These are phyloP conservation scores for Muricea muricata DNA, from an alignment of 92 coral and sea anemone species.

Conservation along the genomic window DNA sequence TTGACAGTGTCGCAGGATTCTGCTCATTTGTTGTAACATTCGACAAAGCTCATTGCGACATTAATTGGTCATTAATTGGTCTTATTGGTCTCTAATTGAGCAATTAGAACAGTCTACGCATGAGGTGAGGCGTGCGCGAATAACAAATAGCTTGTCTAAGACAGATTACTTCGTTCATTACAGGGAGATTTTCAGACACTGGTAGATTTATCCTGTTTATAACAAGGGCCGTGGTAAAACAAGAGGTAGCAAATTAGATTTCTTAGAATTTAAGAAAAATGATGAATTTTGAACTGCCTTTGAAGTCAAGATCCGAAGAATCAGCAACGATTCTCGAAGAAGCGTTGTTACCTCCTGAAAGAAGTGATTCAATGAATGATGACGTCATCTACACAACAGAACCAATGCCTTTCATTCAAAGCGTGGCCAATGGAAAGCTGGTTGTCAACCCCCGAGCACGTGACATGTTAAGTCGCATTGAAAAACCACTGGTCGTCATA, in stretches of 20 bases:
- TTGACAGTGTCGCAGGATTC: too few species aligned
- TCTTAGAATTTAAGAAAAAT: too few species aligned
- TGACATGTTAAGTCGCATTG: conserved; percentile 34
- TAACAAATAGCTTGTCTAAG: too few species aligned
- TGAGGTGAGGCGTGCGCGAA: too few species aligned
- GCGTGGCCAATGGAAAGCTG: conserved; percentile 29
- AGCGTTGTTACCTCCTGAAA: background rate
- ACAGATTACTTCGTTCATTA: too few species aligned
- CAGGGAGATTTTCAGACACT: too few species aligned
- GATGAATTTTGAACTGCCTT: background rate
- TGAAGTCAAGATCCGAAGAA: background rate
- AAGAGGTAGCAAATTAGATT: too few species aligned
- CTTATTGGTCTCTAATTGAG: too few species aligned
- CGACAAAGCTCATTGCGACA: too few species aligned
- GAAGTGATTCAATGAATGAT: background rate
- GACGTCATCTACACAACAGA: conserved; percentile 17
- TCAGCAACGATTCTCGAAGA: background rate
- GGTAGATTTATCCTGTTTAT: too few species aligned
- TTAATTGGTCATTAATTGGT: background rate
- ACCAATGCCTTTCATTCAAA: conserved; percentile 38
- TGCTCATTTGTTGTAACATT: too few species aligned
- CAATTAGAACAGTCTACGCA: background rate
- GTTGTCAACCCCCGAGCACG: conserved; percentile 26
- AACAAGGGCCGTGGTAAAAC: too few species aligned
- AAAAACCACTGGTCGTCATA: conserved; percentile 35